Conservation (phyloP, 2,113 vertebrate genomes). For the Balaeniceps rex region DNA sequence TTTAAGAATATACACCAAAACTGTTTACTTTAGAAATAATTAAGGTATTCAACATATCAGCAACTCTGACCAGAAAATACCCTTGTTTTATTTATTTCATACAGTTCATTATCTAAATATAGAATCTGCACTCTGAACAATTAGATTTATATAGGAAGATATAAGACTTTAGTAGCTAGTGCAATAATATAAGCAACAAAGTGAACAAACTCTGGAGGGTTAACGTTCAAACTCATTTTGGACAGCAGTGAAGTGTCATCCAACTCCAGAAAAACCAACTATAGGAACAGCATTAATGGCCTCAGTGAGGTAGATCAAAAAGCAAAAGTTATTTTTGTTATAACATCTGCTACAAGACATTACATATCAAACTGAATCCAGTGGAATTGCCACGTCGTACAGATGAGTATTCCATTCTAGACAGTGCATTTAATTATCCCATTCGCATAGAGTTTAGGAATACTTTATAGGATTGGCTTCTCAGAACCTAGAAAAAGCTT, state of each 20-base stretch:
- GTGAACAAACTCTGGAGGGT: constrained; percentile 67
- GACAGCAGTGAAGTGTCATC: constrained; percentile 59
- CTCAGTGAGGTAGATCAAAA: constrained; percentile 73
- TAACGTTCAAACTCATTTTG: constrained; percentile 60
- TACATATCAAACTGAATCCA: constrained; percentile 60
- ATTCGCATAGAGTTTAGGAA: constrained; percentile 13
- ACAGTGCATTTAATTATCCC: neutral
- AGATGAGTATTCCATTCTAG: constrained; percentile 23
- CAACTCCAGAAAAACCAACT: constrained; percentile 60
- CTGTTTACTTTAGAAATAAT: constrained; percentile 65
- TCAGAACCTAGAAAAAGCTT: constrained; percentile 20
- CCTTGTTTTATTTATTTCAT: constrained; percentile 82
- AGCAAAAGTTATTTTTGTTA: constrained; percentile 67
- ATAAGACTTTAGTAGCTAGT: constrained; percentile 62
- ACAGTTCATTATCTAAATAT: constrained; percentile 62
- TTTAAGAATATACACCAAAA: constrained; percentile 68
- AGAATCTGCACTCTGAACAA: constrained; percentile 63
- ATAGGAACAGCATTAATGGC: constrained; percentile 70
- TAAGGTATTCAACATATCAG: constrained; percentile 56
- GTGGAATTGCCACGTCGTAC: neutral
- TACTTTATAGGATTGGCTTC: constrained; percentile 49
- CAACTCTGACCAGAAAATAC: constrained; percentile 41
- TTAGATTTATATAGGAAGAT: constrained; percentile 65
- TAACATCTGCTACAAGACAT: constrained; percentile 67
- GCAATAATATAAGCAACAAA: constrained; percentile 66